Evolutionary conservation across 2,113 vertebrate species (phyloP), one percentile per base, ranked within the genome.

Genomic region (Columba janthina): DNA sequence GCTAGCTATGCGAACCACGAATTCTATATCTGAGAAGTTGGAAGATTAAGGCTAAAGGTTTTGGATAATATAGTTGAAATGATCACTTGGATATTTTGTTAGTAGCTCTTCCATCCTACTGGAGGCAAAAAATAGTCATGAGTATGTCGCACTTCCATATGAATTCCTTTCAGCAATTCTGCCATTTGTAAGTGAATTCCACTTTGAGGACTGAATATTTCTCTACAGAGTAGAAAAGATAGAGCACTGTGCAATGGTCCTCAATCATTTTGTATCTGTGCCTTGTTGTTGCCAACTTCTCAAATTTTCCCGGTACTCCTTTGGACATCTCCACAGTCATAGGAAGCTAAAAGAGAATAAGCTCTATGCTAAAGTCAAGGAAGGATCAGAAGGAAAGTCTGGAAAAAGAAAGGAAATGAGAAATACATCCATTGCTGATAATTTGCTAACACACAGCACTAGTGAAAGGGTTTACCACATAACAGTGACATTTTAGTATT

Each of bases 51-150:
- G 40, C 15, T 40, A 83, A 88, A 86, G 48, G 7, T 29, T 83
- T 76, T 92, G 46, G 94, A 71, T 56, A 92, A 66, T 20, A 34
- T 9, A 80, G 29, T 25, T 86, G 51, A 94, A 93, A 71, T 0
- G 6, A 92, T 84, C 60, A 93, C 57, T 42, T 84, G 56, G 32
- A 51, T 73, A 77, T 77, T 94, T 85, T 65, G n/a, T 70, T 60
- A 88, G 31, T 36, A 94, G 75, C 22, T 92, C 44, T 84, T 77
- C 38, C 42, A 48, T 56, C 79, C 79, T 95, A 93, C 76, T 4
- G 2, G 29, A 83, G 51, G 42, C 28, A 92, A 96, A 95, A 88
- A 92, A 84, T 71, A 94, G 74, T 85, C 38, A 73, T 46, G 88
- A 77, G n/a, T 88, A 44, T 8, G 64, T 69, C 79, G 84, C 18